These are phyloP conservation scores for Apomyelois bistriatella DNA, from an alignment of 2,888 invertebrate genomes.

Conservation along the genomic window DNA sequence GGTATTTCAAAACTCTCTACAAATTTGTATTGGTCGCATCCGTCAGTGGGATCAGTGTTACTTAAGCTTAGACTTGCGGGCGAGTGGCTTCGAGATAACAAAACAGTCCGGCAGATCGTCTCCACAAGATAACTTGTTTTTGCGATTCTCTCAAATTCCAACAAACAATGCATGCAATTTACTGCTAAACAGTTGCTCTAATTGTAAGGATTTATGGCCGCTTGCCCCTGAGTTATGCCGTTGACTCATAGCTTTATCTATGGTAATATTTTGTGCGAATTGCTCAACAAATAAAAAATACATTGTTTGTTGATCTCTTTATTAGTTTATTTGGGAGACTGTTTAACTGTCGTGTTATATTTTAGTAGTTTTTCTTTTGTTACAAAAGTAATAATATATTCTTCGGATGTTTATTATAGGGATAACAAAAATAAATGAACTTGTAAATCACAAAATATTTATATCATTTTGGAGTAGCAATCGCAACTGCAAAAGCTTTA, in stretches of 20 bases:
- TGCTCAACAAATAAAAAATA: conserved; percentile 7
- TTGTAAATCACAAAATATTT: no score
- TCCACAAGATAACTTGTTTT: conserved; percentile 34
- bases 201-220: conserved; percentile 6
- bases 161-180: conserved; percentile 21
- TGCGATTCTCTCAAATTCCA: conserved; percentile 35
- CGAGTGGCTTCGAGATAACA: conserved; percentile 4
- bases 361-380: no score
- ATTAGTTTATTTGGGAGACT: background rate
- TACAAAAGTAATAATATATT: background rate
- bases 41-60: background rate
- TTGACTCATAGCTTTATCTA: conserved; percentile 10
- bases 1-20: no score
- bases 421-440: no score
- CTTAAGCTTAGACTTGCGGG: background rate
- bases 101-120: conserved; percentile 31
- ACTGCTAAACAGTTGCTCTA: conserved; percentile 10
- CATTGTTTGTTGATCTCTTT: conserved; percentile 6
- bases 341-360: background rate
- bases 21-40: no score
- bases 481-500: no score
- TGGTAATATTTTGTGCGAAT: conserved; percentile 7
- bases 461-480: no score
- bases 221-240: conserved; percentile 8
- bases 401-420: no score